Conservation (phyloP, 1,140 invertebrate species). For the Drosophila setifemur region DNA sequence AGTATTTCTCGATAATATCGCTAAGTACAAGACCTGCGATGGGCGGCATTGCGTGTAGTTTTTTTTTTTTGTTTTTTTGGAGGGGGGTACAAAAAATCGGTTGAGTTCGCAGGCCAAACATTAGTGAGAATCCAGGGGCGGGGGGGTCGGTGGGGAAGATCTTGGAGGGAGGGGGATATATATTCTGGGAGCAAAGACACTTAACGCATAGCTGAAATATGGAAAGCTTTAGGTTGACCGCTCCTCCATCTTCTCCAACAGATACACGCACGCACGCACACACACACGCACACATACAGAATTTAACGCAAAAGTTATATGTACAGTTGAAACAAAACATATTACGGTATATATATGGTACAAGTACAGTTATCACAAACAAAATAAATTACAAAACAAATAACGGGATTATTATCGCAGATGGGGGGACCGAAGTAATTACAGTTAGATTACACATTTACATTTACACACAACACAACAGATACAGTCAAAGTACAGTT, state of each 20-base stretch:
- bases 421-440: not conserved
- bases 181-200: too few species aligned
- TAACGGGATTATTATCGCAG: not conserved
- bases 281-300: slow-evolving; percentile 12
- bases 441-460: slow-evolving; percentile 20
- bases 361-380: slow-evolving; percentile 21
- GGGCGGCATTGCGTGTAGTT: slow-evolving; percentile 8
- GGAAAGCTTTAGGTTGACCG: slow-evolving; percentile 59
- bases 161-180: slow-evolving; percentile 1
- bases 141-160: not conserved
- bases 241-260: slow-evolving; percentile 19
- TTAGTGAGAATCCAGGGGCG: not conserved
- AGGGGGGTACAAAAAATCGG: slow-evolving; percentile 23
- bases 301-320: slow-evolving; percentile 3
- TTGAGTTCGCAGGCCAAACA: slow-evolving; percentile 17
- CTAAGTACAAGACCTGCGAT: slow-evolving; percentile 94
- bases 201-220: slow-evolving; percentile 68
- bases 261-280: not conserved
- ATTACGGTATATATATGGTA: slow-evolving; percentile 3
- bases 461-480: slow-evolving; percentile 34
- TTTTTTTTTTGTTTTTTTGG: too few species aligned
- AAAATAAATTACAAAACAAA: slow-evolving; percentile 5
- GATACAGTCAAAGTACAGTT: slow-evolving; percentile 32
- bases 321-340: slow-evolving; percentile 16
- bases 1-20: slow-evolving; percentile 98